Base-by-base conservation (phyloP, 2,113 vertebrate genomes). In the Propithecus coquereli region DNA sequence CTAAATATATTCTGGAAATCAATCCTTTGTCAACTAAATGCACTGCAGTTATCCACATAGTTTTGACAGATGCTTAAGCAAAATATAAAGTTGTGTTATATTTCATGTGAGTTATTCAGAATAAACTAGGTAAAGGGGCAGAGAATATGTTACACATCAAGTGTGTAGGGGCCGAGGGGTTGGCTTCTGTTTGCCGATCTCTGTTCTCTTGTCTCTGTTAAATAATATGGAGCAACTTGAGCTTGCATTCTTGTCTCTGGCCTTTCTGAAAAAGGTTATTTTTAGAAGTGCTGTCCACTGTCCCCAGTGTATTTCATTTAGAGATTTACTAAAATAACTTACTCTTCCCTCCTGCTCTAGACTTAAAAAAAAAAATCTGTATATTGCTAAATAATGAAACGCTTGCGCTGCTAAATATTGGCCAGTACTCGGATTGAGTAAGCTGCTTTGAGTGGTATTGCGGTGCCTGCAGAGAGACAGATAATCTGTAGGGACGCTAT, bases 321-420 rank as follows among this genome's bases (percentile, higher is more conserved):
- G 82, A 91, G 22, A 87, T 94, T 94, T 94, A 59, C 63, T 88
- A 45, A 45, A 94, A 45, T 50, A 94, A 45, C 13, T 82, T 92
- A 47, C n/a, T 94, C 43, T 94, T 92, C 27, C 73, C 40, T 74
- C 37, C 20, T 22, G 27, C 23, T 88, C 59, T 81, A 91, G 79
- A 90, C 27, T 73, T 83, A 27, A 95, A 84, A 91, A 40, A 43
- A 40, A 81, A 40, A 73, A 63, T 37, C 27, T 34, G 3, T 85
- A 20, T 63, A 73, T 97, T 93, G 95, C 80, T 90, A 95, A 96
- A 95, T 94, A 96, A 82, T 14, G 32, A 90, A 96, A 83, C 63
- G 93, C n/a, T 95, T 85, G 32, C 54, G 30, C 7, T 22, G 43
- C 47, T 92, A 45, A 59, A 43, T 79, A 23, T 27, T 84, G 87